phyloP scores from a whole-genome alignment of 2,888 invertebrate species.

The Meghimatium bilineatum region DNA sequence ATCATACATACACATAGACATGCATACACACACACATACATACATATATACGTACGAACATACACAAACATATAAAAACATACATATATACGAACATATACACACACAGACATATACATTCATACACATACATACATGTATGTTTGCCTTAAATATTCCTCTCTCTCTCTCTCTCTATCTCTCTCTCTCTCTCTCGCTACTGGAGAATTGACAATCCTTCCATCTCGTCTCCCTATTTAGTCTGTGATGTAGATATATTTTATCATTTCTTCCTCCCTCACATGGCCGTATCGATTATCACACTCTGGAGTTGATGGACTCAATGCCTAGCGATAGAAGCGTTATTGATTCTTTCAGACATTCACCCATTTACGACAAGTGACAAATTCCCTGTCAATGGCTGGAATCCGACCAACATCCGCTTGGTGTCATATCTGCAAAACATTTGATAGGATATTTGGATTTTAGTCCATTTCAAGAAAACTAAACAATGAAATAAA shows the following conservation, averaged over 20 bases:
- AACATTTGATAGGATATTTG: background rate
- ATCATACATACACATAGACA: too few relatives aligned
- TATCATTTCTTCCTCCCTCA: background rate
- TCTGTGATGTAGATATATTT: too few relatives aligned
- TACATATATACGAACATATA: too few relatives aligned
- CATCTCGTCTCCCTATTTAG: too few relatives aligned
- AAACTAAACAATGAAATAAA: background rate
- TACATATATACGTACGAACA: too few relatives aligned
- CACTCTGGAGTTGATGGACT: background rate
- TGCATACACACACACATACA: too few relatives aligned
- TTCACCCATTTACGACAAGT: background rate
- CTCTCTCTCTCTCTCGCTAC: too few relatives aligned
- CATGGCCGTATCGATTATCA: background rate
- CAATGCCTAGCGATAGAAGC: background rate
- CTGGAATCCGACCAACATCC: background rate
- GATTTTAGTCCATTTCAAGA: background rate
- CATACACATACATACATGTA: constrained; percentile 27
- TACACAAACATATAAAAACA: too few relatives aligned
- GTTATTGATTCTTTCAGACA: background rate
- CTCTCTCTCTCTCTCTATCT: too few relatives aligned
- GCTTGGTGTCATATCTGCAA: background rate
- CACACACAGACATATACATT: constrained; percentile 18
- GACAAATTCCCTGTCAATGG: constrained; percentile 4
- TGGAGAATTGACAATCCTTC: too few relatives aligned
- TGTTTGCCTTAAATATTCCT: background rate